phyloP scores from a whole-genome alignment of 2,113 vertebrate species.

The Elephantulus edwardii region DNA sequence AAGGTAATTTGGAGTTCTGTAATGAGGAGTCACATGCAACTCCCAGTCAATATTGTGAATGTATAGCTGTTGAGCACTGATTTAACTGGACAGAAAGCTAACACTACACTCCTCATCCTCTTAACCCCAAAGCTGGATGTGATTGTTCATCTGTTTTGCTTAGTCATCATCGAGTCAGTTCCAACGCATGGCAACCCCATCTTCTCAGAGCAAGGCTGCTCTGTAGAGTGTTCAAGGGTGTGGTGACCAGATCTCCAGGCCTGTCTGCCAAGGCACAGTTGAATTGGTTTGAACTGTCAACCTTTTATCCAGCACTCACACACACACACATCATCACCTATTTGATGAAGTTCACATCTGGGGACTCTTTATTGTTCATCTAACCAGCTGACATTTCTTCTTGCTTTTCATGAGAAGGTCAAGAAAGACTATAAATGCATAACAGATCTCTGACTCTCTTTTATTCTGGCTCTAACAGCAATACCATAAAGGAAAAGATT shows the following conservation, averaged over 20 bases:
- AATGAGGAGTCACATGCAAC: neutral
- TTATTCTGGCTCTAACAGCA: no score
- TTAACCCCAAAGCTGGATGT: conserved; percentile 9
- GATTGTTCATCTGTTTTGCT: neutral
- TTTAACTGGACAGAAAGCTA: neutral
- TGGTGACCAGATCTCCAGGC: neutral
- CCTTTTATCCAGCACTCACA: neutral
- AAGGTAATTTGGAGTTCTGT: neutral
- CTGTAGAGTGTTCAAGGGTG: neutral
- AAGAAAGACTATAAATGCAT: neutral
- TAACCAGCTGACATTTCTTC: neutral
- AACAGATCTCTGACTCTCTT: neutral
- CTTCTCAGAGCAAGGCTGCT: neutral
- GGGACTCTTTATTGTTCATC: neutral
- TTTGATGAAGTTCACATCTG: neutral
- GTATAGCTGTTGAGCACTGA: neutral
- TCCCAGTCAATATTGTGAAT: neutral
- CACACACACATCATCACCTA: no score
- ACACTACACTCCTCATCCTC: neutral
- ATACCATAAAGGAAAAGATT: neutral
- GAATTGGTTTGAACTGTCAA: neutral
- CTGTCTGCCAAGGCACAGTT: neutral
- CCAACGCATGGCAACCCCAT: neutral
- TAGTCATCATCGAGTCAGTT: neutral
- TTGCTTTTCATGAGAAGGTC: neutral